These are phyloP conservation scores for Odontophorus gujanensis DNA, from an alignment of 2,113 vertebrate species.

Conservation along the genomic window DNA sequence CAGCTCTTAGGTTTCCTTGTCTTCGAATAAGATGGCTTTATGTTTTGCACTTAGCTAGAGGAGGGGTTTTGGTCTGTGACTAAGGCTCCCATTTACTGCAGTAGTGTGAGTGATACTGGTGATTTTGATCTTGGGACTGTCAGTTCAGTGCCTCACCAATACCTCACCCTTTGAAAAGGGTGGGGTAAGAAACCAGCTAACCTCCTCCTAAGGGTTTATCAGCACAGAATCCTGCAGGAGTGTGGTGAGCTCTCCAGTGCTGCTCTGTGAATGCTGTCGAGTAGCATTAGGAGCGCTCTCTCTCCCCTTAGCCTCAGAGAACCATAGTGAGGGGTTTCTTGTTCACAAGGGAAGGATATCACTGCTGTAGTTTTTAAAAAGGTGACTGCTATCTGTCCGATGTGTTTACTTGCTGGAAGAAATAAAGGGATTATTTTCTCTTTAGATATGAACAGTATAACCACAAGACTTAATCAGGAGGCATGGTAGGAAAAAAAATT, in stretches of 20 bases:
- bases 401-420: neutral
- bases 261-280: neutral
- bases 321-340: neutral
- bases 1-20: neutral
- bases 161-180: neutral
- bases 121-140: neutral
- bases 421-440: neutral
- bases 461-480: neutral
- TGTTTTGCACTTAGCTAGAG: neutral
- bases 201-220: neutral
- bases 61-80: neutral
- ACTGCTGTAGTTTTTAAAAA: neutral
- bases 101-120: neutral
- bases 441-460: neutral
- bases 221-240: neutral
- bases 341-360: neutral
- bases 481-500: neutral
- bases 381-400: neutral
- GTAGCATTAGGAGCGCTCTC: neutral
- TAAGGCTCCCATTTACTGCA: rapidly evolving
- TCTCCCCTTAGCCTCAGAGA: neutral
- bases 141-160: neutral
- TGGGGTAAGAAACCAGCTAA: neutral
- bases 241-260: neutral
- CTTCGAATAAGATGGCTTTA: neutral